A percentile compares a stretch with the other conserved stretches of the same genome.
Conservation (phyloP, 2,797 vertebrate species). For the Myotis planiceps region DNA sequence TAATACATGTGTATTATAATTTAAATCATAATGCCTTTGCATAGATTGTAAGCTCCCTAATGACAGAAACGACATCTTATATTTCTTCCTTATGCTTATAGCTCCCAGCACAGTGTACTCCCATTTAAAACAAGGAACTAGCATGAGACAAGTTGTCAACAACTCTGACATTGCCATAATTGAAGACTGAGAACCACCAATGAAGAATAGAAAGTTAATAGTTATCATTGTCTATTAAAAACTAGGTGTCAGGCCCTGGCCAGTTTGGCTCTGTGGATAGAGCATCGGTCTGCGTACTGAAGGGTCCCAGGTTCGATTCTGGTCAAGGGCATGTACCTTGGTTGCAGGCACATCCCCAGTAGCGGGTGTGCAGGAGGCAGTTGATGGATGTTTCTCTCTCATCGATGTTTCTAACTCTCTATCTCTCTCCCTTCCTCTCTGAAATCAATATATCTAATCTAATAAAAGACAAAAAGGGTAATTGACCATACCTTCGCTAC, state of each 20-base stretch:
- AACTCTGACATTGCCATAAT: neutral
- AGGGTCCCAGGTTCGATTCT: too few relatives aligned
- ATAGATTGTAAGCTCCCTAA: neutral
- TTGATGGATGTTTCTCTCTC: too few relatives aligned
- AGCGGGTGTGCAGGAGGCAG: too few relatives aligned
- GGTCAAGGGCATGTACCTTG: too few relatives aligned
- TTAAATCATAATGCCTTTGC: neutral
- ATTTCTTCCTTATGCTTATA: neutral
- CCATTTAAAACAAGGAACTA: neutral
- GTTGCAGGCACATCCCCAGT: too few relatives aligned
- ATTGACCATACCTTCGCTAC: too few relatives aligned
- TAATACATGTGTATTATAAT: neutral
- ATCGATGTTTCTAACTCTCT: too few relatives aligned
- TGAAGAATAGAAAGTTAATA: neutral
- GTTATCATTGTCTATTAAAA: neutral
- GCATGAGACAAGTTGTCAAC: neutral
- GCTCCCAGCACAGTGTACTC: neutral
- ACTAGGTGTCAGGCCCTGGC: neutral
- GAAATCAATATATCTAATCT: too few relatives aligned
- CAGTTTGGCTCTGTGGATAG: too few relatives aligned
- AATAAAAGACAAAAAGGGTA: too few relatives aligned
- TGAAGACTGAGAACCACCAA: neutral
- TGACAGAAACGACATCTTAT: neutral
- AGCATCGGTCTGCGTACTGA: too few relatives aligned
- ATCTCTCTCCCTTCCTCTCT: too few relatives aligned